phyloP scores from a whole-genome alignment of 1,140 invertebrate genomes.

The Drosophila triauraria region DNA sequence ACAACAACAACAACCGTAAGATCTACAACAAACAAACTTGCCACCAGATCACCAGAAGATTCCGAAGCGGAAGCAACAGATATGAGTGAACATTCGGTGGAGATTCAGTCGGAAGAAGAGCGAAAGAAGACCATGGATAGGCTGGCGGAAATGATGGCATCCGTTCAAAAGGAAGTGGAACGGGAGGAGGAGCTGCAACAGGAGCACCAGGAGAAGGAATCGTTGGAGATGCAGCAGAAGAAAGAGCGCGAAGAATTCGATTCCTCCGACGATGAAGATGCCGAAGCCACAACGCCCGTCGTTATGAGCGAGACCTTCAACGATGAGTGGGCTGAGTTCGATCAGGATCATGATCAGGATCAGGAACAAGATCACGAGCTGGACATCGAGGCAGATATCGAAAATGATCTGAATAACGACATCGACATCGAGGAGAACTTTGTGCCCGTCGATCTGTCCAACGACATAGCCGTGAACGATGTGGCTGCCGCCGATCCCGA shows the following conservation, averaged over 20 bases:
- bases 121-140: conserved; percentile 31
- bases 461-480: conserved; percentile 85
- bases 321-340: conserved; percentile 67
- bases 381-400: conserved; percentile 59
- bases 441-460: conserved; percentile 77
- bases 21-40: conserved; percentile 44
- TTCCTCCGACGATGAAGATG: conserved; percentile 72
- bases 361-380: conserved; percentile 64
- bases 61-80: conserved; percentile 44
- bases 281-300: conserved; percentile 17
- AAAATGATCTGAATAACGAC: conserved; percentile 73
- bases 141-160: conserved; percentile 38
- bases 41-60: conserved; percentile 45
- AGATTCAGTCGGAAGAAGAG: background rate
- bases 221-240: conserved; percentile 7
- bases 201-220: conserved; percentile 17
- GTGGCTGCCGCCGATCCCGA: conserved; percentile 57
- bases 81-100: conserved; percentile 39
- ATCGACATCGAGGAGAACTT: conserved; percentile 73
- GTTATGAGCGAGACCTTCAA: conserved; percentile 78
- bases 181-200: conserved; percentile 25
- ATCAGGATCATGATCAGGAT: conserved; percentile 27
- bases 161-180: conserved; percentile 43
- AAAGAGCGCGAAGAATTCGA: conserved; percentile 66
- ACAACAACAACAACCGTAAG: conserved; percentile 40